Evolutionary conservation across 2,797 vertebrate species (phyloP).

Genomic region (Paratrypauchen microcephalus): DNA sequence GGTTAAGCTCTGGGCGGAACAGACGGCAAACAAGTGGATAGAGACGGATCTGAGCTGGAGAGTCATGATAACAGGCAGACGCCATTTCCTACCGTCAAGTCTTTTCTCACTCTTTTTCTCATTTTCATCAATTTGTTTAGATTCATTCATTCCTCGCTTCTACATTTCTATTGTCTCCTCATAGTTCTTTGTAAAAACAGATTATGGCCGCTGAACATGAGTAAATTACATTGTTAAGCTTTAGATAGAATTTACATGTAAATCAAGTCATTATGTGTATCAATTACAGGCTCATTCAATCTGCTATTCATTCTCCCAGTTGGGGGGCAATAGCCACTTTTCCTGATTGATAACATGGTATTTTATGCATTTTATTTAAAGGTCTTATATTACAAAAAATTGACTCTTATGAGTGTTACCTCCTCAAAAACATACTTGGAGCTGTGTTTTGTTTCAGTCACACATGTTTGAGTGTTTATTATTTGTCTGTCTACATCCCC

Average conservation of each 20-base stretch:
- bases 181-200: not conserved
- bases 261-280: not conserved
- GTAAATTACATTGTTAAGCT: not conserved
- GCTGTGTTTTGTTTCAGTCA: too few species aligned
- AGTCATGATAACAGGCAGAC: conserved; percentile 10
- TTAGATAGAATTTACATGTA: not conserved
- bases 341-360: not conserved
- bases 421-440: too few species aligned
- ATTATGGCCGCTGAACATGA: too few species aligned
- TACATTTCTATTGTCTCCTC: not conserved
- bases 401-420: too few species aligned
- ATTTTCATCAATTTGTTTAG: not conserved
- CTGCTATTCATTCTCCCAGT: not conserved
- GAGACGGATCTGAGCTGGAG: conserved; percentile 12
- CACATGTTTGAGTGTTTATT: too few species aligned
- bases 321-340: not conserved
- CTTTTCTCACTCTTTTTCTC: not conserved
- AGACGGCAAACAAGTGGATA: conserved; percentile 20
- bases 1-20: conserved; percentile 13
- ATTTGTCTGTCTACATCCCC: too few species aligned
- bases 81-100: not conserved
- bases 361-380: not conserved
- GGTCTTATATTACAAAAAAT: too few species aligned
- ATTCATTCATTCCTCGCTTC: not conserved
- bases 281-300: not conserved